A percentile compares a stretch with the other conserved stretches of the same genome.
These are phyloP conservation scores for Nebria ingens DNA, from an alignment of 1,140 invertebrate species.

Conservation along the genomic window DNA sequence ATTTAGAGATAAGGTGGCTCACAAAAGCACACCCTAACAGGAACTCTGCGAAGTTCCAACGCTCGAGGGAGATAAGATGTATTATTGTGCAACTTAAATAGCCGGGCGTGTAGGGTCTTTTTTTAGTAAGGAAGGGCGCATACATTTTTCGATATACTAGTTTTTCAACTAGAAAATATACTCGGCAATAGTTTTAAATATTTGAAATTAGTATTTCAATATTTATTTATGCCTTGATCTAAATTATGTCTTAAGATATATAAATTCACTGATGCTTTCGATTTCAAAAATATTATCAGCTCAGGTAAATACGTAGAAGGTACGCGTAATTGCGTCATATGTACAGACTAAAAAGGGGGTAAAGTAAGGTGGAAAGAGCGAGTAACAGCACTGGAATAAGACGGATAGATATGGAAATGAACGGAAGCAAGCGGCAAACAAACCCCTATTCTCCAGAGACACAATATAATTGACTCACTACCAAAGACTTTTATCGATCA, in stretches of 20 bases:
- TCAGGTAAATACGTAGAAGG: not conserved
- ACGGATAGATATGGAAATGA: slow-evolving; percentile 8
- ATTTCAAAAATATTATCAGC: not conserved
- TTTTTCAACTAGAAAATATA: not conserved
- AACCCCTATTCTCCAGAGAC: not conserved
- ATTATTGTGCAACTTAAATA: slow-evolving; percentile 1
- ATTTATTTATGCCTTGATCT: too few species aligned
- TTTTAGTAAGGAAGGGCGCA: not conserved
- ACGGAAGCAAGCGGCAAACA: not conserved
- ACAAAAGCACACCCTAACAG: not conserved
- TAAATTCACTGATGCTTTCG: not conserved
- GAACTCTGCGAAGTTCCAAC: not conserved
- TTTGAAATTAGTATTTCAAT: too few species aligned
- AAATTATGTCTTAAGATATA: not conserved
- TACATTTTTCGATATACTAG: not conserved
- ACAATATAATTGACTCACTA: not conserved
- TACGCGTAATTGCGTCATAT: not conserved
- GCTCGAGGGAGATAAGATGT: not conserved
- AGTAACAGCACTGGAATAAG: not conserved
- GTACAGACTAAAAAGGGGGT: not conserved
- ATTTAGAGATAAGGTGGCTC: not conserved
- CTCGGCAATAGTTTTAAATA: not conserved
- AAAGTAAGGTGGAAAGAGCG: not conserved
- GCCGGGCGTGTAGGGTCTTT: not conserved
- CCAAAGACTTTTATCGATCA: not conserved